A percentile compares a stretch with the other conserved stretches of the same genome.
phyloP scores from a whole-genome alignment of 1,140 invertebrate species.

The Drosophila santomea region DNA sequence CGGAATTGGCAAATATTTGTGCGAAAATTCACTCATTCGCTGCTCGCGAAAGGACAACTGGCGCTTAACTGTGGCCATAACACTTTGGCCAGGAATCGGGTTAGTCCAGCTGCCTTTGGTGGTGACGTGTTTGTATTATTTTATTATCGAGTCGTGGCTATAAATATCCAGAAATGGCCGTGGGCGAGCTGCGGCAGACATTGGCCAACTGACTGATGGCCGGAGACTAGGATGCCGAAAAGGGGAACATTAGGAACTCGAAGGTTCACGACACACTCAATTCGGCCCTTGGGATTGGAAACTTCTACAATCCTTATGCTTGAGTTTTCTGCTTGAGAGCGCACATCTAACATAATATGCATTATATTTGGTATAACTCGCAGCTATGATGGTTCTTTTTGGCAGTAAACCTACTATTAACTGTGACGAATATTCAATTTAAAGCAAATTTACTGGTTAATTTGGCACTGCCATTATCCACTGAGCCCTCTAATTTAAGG shows the following conservation, averaged over 20 bases:
- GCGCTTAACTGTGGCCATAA: slow-evolving; percentile 18
- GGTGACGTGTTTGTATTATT: slow-evolving; percentile 35
- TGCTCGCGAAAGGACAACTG: slow-evolving; percentile 31
- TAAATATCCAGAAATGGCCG: slow-evolving; percentile 59
- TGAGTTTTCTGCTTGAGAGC: too few species aligned
- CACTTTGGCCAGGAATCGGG: slow-evolving; percentile 12
- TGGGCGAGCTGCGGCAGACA: slow-evolving; percentile 21
- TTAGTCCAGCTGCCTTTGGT: slow-evolving; percentile 8
- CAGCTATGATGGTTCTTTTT: too few species aligned
- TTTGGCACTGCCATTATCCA: background rate
- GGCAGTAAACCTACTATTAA: too few species aligned
- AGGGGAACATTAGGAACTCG: background rate
- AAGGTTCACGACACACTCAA: background rate
- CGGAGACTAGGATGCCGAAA: slow-evolving; percentile 19
- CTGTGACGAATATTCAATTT: too few species aligned
- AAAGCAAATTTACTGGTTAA: background rate
- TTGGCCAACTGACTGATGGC: slow-evolving; percentile 16
- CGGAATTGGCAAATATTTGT: slow-evolving; percentile 55
- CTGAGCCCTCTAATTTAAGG: slow-evolving; percentile 4
- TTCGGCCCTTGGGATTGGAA: background rate
- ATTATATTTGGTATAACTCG: too few species aligned
- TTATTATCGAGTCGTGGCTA: slow-evolving; percentile 55
- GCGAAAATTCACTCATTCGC: slow-evolving; percentile 46
- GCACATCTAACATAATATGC: too few species aligned
- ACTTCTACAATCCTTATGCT: background rate